These are phyloP conservation scores for Panagrolaimus sp. DNA, from an alignment of 1,140 invertebrate genomes.

Conservation along the genomic window DNA sequence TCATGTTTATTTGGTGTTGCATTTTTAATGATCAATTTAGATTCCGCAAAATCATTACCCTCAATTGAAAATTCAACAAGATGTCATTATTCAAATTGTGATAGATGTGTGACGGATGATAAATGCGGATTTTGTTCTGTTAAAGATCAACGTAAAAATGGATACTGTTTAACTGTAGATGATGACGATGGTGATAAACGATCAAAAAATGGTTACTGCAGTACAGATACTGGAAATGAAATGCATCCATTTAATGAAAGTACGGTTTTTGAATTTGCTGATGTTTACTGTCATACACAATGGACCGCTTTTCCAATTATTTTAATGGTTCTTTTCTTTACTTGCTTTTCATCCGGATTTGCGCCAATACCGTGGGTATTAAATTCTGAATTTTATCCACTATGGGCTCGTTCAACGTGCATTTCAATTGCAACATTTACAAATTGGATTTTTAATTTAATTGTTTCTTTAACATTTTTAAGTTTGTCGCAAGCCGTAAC, in stretches of 20 bases:
- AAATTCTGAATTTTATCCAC: slow-evolving; percentile 67
- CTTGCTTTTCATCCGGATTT: slow-evolving; percentile 58
- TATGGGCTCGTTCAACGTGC: slow-evolving; percentile 65
- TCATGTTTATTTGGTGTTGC: slow-evolving; percentile 32
- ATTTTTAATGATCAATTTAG: slow-evolving; percentile 45
- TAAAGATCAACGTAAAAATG: slow-evolving; percentile 13
- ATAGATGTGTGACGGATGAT: slow-evolving; percentile 46
- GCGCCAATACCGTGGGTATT: slow-evolving; percentile 68
- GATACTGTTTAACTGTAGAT: slow-evolving; percentile 28
- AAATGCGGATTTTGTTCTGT: slow-evolving; percentile 40
- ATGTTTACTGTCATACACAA: slow-evolving; percentile 39
- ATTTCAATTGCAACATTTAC: slow-evolving; percentile 64
- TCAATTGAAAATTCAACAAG: neutral
- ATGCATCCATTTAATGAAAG: slow-evolving; percentile 8
- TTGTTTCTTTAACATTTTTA: slow-evolving; percentile 66
- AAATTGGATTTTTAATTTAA: slow-evolving; percentile 65
- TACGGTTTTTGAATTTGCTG: slow-evolving; percentile 34
- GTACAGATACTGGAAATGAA: neutral
- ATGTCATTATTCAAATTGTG: slow-evolving; percentile 34
- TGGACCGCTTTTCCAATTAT: slow-evolving; percentile 44
- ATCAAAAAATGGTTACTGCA: slow-evolving; percentile 18
- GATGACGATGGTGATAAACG: slow-evolving; percentile 12
- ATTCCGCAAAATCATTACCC: slow-evolving; percentile 14
- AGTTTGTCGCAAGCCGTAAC: slow-evolving; percentile 61
- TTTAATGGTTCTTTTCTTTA: slow-evolving; percentile 47